Base-by-base conservation (phyloP, 2,888 invertebrate genomes). In the Phyto melanocephala region DNA sequence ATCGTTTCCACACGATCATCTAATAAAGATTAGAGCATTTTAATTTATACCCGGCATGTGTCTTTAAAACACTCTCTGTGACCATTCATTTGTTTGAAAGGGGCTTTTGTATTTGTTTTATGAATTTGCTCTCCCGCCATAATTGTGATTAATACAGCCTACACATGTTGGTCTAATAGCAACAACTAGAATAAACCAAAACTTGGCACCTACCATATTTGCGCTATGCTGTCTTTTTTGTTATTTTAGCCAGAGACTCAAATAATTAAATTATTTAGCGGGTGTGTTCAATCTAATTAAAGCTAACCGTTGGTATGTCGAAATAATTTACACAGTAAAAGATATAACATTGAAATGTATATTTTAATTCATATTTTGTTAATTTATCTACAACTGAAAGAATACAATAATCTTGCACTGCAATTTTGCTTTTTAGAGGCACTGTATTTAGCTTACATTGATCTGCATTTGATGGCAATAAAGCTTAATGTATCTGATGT, bases 11-110 rank as follows among this genome's bases (percentile, higher is more conserved):
- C 62, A 70, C 68, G 76, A 70, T 77, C 62, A 15, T 40, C 76
- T 68, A 77, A 77, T 68, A 77, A 63, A 70, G 62, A 70, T 68
- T 54, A 77, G 20, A 60, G 45, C 15, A 33, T 62, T 77, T 63
- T 37, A 52, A 77, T 70, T 70, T 68, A 45, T 63, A 45, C 37
- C 24, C 37, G 42, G 15, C 52, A 67, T 75, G 37, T 75, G 65
- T 67, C 45, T 67, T 11, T 15, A 11, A 33, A 28, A 17, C 35
- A n/a, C 24, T 56, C 2, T 8, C 37, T 5, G 56, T 15, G 50
- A 62, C 68, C 33, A 20, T 35, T 58, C 13, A 63, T 52, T 35
- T 24, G 8, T 3, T 28, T 28, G 28, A 28, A 24, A 56, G 11
- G 15, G 7, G 11, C 7, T 35, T 58, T 40, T 5, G 6, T 22